Base-by-base conservation (phyloP, 2,888 invertebrate species). In the Caenorhabditis sp. region DNA sequence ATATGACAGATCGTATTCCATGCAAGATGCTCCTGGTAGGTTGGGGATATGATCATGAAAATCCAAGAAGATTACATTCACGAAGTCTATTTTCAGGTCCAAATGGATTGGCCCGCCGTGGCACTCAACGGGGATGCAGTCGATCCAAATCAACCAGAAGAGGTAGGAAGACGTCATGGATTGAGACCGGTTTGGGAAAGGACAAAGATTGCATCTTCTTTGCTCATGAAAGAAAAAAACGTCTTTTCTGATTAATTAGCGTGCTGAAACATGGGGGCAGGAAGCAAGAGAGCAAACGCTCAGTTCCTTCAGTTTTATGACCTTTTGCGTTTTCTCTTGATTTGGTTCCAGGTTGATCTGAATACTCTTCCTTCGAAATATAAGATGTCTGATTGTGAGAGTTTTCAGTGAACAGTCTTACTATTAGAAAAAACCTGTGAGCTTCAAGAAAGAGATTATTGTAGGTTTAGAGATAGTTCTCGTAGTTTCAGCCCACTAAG, bases 81-180 rank as follows among this genome's bases (percentile, higher is more conserved):
- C 26, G 35, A 54, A 73, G n/a, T n/a, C 22, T 35, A 35, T 38
- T 85, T 85, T 54, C 81, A 85, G 85, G 85, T 22, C 56, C 84
- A 24, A 85, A 82, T 66, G 85, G 85, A 10, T 66, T 83, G 47
- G 63, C 80, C 10, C 74, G 86, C 19, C 83, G 81, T 44, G 85
- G 82, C 14, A 85, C 81, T 70, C 81, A 81, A 64, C 82, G 87
- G 12, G 82, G 85, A 54, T 80, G 76, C 69, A 84, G 84, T 59
- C 75, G 87, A 12, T 84, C 84, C 24, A 87, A 87, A 26, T 87
- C 87, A 51, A 77, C 80, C 8, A 75, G 85, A 77, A 77, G 86
- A 86, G 86, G 86, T 86, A 61, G 66, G 51, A n/a, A 61, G n/a
- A 80, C 28, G 64, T 47, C 63, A 58, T 51, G 24, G 26, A 38